phyloP scores from a whole-genome alignment of 2,888 invertebrate species.

The Synergus laeviventris region DNA sequence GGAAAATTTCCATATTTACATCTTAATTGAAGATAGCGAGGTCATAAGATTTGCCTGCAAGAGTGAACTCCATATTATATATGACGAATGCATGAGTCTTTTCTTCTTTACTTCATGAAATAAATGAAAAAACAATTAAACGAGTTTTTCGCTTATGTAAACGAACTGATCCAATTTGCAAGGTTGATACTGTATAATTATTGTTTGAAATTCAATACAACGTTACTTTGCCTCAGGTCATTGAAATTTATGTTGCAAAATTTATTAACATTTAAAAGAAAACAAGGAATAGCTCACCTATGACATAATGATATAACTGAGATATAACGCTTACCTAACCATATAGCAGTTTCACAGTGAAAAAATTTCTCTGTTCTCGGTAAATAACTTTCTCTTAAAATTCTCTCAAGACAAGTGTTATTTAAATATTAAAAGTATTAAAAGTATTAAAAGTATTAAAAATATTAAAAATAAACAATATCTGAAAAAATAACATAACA shows the following conservation, averaged over 20 bases:
- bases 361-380: neutral
- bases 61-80: conserved; percentile 3
- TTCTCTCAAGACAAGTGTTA: too few relatives aligned
- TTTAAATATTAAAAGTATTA: too few relatives aligned
- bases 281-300: neutral
- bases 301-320: neutral
- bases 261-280: neutral
- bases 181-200: neutral
- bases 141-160: conserved; percentile 2
- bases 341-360: neutral
- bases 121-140: conserved; percentile 12
- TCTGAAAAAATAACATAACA: too few relatives aligned
- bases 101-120: too few relatives aligned
- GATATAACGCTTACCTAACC: neutral
- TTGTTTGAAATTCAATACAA: neutral
- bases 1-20: neutral
- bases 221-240: too few relatives aligned
- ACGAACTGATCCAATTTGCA: neutral
- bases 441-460: too few relatives aligned
- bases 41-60: neutral
- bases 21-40: neutral
- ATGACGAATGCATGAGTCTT: conserved; percentile 11
- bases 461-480: too few relatives aligned
- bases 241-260: neutral
- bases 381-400: neutral